Evolutionary conservation across 2,113 vertebrate genomes (phyloP).

Genomic region (Thryonomys swinderianus): DNA sequence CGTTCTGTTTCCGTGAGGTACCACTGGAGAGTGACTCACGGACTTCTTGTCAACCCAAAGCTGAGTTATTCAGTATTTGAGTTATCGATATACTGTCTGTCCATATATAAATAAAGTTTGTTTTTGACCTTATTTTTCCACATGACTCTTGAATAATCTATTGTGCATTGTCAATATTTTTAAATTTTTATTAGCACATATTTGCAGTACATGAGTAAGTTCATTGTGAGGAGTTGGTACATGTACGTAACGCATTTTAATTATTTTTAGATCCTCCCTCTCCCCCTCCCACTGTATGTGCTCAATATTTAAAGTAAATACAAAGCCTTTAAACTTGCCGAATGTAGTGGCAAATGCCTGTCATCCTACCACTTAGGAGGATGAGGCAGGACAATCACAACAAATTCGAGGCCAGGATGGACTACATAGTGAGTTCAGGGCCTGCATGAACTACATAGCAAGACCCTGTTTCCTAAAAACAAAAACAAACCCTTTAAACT

Average conservation of each 20-base stretch:
- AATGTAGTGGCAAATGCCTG: neutral
- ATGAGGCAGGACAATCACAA: neutral
- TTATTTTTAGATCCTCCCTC: too few species aligned
- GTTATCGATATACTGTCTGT: slow-evolving; percentile 68
- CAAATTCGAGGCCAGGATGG: neutral
- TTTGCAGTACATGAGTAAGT: neutral
- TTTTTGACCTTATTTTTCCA: slow-evolving; percentile 71
- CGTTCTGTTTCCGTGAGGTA: slow-evolving; percentile 54
- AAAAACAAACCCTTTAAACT: slow-evolving; percentile 32
- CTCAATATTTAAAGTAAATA: slow-evolving; percentile 23
- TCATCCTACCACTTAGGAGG: neutral
- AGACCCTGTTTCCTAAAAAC: neutral
- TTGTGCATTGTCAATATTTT: slow-evolving; percentile 21
- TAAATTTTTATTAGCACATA: neutral
- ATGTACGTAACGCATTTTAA: neutral
- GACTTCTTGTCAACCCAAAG: slow-evolving; percentile 77
- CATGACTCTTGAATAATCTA: slow-evolving; percentile 55
- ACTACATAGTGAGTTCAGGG: neutral
- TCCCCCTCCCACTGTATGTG: neutral
- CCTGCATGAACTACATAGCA: neutral
- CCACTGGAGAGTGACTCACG: slow-evolving; percentile 43
- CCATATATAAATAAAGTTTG: slow-evolving; percentile 80
- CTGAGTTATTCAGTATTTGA: slow-evolving; percentile 75
- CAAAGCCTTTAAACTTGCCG: neutral
- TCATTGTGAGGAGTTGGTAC: neutral